These are phyloP conservation scores for Erythrolamprus reginae DNA, from an alignment of 2,113 vertebrate genomes.

Conservation along the genomic window DNA sequence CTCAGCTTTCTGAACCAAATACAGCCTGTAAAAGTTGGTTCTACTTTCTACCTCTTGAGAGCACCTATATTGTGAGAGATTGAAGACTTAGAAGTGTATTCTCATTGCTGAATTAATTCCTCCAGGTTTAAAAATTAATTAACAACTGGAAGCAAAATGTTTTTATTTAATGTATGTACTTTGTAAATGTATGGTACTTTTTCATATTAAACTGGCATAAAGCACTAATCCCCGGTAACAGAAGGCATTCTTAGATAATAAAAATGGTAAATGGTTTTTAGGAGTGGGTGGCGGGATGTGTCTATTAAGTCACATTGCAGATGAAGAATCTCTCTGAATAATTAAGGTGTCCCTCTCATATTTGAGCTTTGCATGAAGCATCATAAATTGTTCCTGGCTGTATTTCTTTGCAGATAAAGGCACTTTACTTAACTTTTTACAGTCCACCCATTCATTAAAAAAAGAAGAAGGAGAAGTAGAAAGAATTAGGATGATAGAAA, in stretches of 20 bases:
- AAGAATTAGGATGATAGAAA: not conserved
- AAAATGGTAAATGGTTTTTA: not conserved
- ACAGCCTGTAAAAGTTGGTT: not conserved
- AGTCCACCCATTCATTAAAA: not conserved
- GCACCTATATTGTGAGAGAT: not conserved
- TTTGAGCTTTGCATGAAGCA: not conserved
- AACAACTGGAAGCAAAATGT: not conserved
- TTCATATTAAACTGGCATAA: not conserved
- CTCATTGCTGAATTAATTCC: not conserved
- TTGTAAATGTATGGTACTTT: not conserved
- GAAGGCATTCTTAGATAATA: not conserved
- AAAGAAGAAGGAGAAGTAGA: too few relatives aligned
- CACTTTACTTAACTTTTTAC: not conserved
- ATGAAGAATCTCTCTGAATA: not conserved
- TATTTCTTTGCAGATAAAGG: not conserved
- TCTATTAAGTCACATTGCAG: not conserved
- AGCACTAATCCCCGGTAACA: not conserved
- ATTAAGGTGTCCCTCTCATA: not conserved
- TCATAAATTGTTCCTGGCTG: not conserved
- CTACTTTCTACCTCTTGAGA: not conserved
- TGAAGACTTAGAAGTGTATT: not conserved
- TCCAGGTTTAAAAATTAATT: constrained; percentile 4
- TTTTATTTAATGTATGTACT: constrained; percentile 1
- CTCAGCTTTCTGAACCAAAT: not conserved
- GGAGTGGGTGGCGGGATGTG: not conserved